phyloP scores from a whole-genome alignment of 2,113 vertebrate species.

The Asarcornis scutulata region DNA sequence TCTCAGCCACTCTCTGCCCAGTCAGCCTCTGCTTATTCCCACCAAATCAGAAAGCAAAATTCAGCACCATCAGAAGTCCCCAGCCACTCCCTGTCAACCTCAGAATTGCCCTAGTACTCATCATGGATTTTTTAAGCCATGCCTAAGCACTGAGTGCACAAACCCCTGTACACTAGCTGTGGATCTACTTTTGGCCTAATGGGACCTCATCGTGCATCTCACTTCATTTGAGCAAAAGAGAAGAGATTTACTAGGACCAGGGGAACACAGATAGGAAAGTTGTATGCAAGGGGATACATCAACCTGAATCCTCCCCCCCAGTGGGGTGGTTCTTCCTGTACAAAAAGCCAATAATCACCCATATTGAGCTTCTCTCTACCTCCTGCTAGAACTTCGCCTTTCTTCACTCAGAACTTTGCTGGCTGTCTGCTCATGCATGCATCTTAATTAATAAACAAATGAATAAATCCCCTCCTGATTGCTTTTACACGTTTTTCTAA shows the following conservation, averaged over 20 bases:
- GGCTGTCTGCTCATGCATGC: conserved; percentile 51
- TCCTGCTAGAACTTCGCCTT: background rate
- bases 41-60: background rate
- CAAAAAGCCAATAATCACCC: background rate
- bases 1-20: background rate
- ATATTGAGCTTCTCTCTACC: background rate
- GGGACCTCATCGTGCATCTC: background rate
- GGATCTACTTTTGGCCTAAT: background rate
- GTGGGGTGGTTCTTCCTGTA: background rate
- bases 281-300: background rate
- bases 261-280: background rate
- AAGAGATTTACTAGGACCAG: background rate
- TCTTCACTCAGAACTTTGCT: conserved; percentile 23
- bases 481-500: conserved; percentile 43
- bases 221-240: background rate
- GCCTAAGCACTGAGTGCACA: background rate
- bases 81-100: background rate
- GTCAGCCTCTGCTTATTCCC: background rate
- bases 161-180: background rate
- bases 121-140: background rate
- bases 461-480: conserved; percentile 60
- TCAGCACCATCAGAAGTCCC: background rate
- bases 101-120: background rate
- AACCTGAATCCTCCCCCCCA: background rate
- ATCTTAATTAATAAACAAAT: conserved; percentile 73